These are phyloP conservation scores for Deilephila elpenor DNA, from an alignment of 2,888 invertebrate genomes.

Conservation along the genomic window DNA sequence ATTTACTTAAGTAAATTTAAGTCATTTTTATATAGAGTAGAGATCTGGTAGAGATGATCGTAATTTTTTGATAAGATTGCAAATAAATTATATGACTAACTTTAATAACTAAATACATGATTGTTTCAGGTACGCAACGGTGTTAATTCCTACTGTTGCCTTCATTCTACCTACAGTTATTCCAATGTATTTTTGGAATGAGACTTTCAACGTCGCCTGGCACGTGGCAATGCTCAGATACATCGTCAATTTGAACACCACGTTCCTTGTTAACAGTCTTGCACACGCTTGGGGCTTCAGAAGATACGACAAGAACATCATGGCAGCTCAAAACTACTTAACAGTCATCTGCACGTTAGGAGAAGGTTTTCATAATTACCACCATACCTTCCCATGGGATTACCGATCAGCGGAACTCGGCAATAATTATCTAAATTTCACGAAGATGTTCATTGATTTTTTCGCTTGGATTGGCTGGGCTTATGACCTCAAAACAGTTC, in stretches of 20 bases:
- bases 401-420: constrained; percentile 64
- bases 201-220: constrained; percentile 73
- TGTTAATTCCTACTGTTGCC: constrained; percentile 84
- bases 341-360: constrained; percentile 51
- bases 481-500: constrained; percentile 57
- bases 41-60: too few relatives aligned
- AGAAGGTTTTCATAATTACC: constrained; percentile 67
- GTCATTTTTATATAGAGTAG: too few relatives aligned
- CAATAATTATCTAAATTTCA: constrained; percentile 56
- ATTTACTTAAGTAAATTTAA: too few relatives aligned
- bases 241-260: constrained; percentile 82
- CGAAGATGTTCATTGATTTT: constrained; percentile 59
- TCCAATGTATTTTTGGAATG: constrained; percentile 86
- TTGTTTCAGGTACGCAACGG: constrained; percentile 83
- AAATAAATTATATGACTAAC: too few relatives aligned
- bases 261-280: constrained; percentile 87
- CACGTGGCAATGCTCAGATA: constrained; percentile 81
- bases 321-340: constrained; percentile 49
- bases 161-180: constrained; percentile 81
- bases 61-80: too few relatives aligned
- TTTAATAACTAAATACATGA: background rate
- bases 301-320: constrained; percentile 70
- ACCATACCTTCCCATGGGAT: constrained; percentile 65
- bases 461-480: constrained; percentile 65
- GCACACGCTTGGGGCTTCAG: constrained; percentile 83